Base-by-base conservation (phyloP, 2,113 vertebrate genomes). In the Eira barbara region DNA sequence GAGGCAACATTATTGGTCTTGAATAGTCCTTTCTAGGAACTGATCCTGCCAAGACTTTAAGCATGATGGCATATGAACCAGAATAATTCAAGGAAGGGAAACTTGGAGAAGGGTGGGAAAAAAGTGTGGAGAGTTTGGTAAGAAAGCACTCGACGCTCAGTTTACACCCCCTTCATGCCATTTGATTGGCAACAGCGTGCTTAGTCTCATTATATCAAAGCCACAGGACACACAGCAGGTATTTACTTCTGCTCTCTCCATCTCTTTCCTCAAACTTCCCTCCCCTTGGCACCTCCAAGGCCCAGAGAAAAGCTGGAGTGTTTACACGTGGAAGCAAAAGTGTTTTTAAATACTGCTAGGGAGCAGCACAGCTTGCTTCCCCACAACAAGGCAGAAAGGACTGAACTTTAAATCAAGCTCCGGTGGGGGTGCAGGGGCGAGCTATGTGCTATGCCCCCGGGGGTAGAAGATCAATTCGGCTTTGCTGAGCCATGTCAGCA, bases 391-490 rank as follows among this genome's bases (percentile, higher is more conserved):
- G 59, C 92, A 89, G 95, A 98, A 96, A 95, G 84, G 47, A 92
- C 88, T 98, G 97, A 96, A 97, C 96, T 98, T 98, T 90, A 97
- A 98, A 96, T 98, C 97, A 97, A 86, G 47, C 79, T 83, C 94
- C 12, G 45, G 94, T 88, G 42, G 83, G 79, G 76, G 83, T 34
- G 90, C 94, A 59, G 45, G 74, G 1, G 63, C 91, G 74, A 2
- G n/a, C 91, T 93, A 87, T 61, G 81, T 81, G 83, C 91, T 92
- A 94, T 94, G 89, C 96, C 98, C 98, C 98, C 71, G 55, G 97
- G 98, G 98, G 87, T 97, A 27, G 89, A 95, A 98, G 98, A 98
- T 98, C 98, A 98, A 98, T 98, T 98, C 96, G 93, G 97, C 95
- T 98, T 98, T 98, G 97, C 97, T 98, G 91, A 98, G 97, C 96